Evolutionary conservation across 2,113 vertebrate genomes (phyloP), one percentile per base, ranked within the genome.

Genomic region (Hippoglossus stenolepis): DNA sequence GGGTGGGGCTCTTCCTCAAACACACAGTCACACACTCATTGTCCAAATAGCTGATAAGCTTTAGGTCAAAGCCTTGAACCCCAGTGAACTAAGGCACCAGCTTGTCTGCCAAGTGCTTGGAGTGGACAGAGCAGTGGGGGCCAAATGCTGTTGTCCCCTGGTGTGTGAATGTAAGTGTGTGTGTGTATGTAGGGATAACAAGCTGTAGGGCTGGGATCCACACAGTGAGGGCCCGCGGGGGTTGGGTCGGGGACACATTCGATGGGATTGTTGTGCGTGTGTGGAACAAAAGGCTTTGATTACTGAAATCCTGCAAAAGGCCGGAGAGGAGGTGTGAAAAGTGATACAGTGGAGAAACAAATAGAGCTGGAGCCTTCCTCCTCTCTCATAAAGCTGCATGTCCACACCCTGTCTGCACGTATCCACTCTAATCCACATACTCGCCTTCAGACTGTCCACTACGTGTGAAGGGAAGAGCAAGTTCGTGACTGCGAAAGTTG

Each of bases 221-320:
- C 74, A 80, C 71, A 79, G 85, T 79, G 66, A 35, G 60, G 60
- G 31, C 23, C 7, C n/a, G 17, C n/a, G 53, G 53, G 53, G 53
- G 53, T 54, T 54, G 47, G 47, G 47, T 51, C 47, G 18, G 54
- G 63, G 45, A 66, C 60, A 68, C 84, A 47, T 47, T 75, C 26
- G 17, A 53, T 61, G 85, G 73, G 90, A 89, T 77, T 78, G 85
- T 83, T 86, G 87, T 89, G 87, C 70, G 65, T 85, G 86, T 76
- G 84, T 88, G 83, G 89, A 92, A 94, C 92, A 94, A 94, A 94
- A 93, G 92, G 91, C 90, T 84, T 91, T 89, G 88, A 94, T 91
- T 75, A 93, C 83, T 83, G 87, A 93, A 93, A 89, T 80, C 87
- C 89, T 91, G 90, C 93, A 94, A 93, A 93, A 94, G 93, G 91